Percentiles rank a stretch among this genome's conserved stretches.
Evolutionary conservation across 2,888 invertebrate species (phyloP).

Genomic region (Gastrophysa polygoni): DNA sequence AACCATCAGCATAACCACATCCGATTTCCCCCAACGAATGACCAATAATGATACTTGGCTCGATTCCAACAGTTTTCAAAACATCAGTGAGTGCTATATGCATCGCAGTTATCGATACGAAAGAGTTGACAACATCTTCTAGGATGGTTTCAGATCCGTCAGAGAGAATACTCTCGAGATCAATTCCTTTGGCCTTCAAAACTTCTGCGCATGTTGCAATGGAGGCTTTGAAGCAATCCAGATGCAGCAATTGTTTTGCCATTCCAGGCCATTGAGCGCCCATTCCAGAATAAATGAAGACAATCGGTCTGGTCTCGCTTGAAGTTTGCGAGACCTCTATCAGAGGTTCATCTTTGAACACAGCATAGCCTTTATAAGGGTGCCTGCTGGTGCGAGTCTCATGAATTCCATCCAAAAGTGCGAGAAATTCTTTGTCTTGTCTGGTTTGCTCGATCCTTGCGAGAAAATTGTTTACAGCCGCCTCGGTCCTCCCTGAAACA

Average conservation of each 20-base stretch:
- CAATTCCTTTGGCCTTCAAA: conserved; percentile 61
- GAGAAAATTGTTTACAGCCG: conserved; percentile 69
- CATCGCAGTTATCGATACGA: conserved; percentile 64
- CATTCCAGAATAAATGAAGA: conserved; percentile 72
- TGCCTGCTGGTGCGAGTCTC: conserved; percentile 71
- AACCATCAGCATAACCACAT: conserved; percentile 70
- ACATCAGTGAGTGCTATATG: conserved; percentile 85
- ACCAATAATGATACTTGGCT: conserved; percentile 90
- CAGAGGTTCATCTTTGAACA: conserved; percentile 31
- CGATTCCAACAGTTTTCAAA: conserved; percentile 71
- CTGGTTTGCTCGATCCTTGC: conserved; percentile 63
- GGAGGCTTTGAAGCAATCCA: conserved; percentile 64
- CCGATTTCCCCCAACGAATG: conserved; percentile 89
- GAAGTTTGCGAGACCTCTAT: conserved; percentile 18
- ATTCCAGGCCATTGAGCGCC: conserved; percentile 71
- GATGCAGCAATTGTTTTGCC: conserved; percentile 64
- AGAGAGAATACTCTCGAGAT: conserved; percentile 61
- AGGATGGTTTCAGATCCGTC: conserved; percentile 51
- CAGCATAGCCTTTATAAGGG: conserved; percentile 73
- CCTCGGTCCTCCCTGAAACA: conserved; percentile 72
- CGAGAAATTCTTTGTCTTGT: conserved; percentile 70
- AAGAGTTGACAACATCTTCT: conserved; percentile 63
- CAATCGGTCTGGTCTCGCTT: conserved; percentile 58
- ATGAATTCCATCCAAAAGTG: conserved; percentile 74
- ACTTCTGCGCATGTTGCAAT: conserved; percentile 60